Percentiles rank a stretch among this genome's conserved stretches.
Conservation (phyloP, 2,888 invertebrate species). For the Prosopocoilus inquinatus region DNA sequence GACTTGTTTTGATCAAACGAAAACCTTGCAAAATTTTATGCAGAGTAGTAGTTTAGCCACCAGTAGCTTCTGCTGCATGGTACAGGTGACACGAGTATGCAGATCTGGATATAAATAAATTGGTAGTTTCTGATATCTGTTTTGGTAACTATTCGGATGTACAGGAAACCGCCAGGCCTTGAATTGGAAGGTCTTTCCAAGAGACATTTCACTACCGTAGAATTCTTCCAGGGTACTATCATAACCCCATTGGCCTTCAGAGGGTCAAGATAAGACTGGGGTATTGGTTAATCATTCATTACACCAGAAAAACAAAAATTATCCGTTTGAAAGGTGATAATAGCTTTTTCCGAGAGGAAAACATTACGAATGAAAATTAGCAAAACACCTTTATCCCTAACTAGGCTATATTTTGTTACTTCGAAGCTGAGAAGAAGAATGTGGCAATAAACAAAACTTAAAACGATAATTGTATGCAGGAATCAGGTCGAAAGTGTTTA, state of each 20-base stretch:
- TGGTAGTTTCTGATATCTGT: constrained; percentile 15
- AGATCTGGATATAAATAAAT: constrained; percentile 3
- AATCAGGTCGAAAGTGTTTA: no score
- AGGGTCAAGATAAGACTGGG: constrained; percentile 92
- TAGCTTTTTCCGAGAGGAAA: no score
- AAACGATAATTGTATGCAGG: no score
- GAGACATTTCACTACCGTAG: constrained; percentile 99
- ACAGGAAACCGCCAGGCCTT: constrained; percentile 99
- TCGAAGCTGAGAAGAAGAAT: no score
- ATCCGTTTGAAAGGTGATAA: no score
- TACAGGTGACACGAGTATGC: constrained; percentile 18
- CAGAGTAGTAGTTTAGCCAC: constrained; percentile 38
- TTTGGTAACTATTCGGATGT: constrained; percentile 42
- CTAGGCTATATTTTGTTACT: no score
- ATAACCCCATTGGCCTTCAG: constrained; percentile 99
- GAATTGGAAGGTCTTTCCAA: constrained; percentile 99
- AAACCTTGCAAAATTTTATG: constrained; percentile 26
- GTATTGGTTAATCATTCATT: no score
- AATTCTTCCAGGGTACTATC: constrained; percentile 99
- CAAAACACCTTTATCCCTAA: no score
- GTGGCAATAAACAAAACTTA: no score
- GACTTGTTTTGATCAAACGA: neutral
- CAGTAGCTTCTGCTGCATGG: constrained; percentile 41
- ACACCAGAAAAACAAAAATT: no score
- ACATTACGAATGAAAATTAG: no score